Evolutionary conservation across 2,113 vertebrate genomes (phyloP), one percentile per base, ranked within the genome.

Genomic region (Chrysemys picta): DNA sequence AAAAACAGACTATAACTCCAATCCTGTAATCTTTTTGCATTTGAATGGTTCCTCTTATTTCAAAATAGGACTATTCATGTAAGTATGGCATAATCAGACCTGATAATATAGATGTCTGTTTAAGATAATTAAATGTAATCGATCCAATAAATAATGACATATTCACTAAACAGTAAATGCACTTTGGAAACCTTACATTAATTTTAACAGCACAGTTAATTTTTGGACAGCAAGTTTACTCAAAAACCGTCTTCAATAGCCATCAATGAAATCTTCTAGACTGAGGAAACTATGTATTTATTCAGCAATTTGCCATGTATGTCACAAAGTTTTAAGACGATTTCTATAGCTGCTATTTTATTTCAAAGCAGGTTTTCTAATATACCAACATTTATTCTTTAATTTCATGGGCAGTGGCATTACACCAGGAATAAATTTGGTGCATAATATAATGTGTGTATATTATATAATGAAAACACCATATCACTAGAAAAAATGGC

Each of bases 201-300:
- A 90, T 87, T 96, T 93, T 83, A 89, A 93, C 52, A 88, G 49
- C 45, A 50, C 53, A 88, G 84, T 79, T 54, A 90, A n/a, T 35
- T 93, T 96, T 91, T 92, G 79, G 54, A 88, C 47, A 89, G 80
- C 42, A 95, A 76, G 52, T 92, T 96, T 84, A 56, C 62, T 92
- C 75, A 89, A 87, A 96, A 89, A 96, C 35, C 69, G 89, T 86
- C 82, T 57, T 91, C 89, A 94, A 94, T 92, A 53, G 89, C 85
- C 94, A 96, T 97, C 89, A 97, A 88, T 93, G 69, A 96, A 96
- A 95, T 97, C 91, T 94, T 62, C 69, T 78, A 54, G 80, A 86
- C 89, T 97, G 97, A 50, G 27, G 45, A 50, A 80, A 12, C 42
- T 50, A 50, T 29, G 29, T 38, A 50, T 50, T 80, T 80, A 50